phyloP scores from a whole-genome alignment of 2,113 vertebrate species.

The Lepus americanus region DNA sequence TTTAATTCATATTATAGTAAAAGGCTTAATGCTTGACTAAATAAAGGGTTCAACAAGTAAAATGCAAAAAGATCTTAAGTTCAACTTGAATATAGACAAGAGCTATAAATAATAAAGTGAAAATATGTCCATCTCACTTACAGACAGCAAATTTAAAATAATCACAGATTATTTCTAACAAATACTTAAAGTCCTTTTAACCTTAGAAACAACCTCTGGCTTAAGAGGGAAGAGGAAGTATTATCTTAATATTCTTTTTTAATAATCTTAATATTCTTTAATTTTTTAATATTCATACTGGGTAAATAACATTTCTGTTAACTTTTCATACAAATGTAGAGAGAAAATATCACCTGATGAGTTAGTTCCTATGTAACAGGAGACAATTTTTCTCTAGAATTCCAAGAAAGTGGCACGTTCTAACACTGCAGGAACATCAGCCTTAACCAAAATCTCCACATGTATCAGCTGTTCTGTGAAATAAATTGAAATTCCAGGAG shows the following conservation, averaged over 20 bases:
- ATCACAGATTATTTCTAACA: not conserved
- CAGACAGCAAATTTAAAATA: too few species aligned
- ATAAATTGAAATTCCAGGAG: slow-evolving; percentile 25
- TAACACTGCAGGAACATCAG: not conserved
- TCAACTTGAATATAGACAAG: too few species aligned
- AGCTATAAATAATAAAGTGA: too few species aligned
- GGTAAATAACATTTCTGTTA: not conserved
- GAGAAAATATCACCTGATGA: not conserved
- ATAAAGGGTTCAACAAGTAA: too few species aligned
- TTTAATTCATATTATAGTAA: too few species aligned
- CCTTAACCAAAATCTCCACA: not conserved
- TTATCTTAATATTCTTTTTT: not conserved
- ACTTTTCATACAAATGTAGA: not conserved
- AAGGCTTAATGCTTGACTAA: too few species aligned
- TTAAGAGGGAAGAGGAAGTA: not conserved
- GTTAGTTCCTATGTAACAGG: not conserved
- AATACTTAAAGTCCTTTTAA: not conserved
- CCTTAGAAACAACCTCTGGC: not conserved
- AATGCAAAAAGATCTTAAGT: too few species aligned
- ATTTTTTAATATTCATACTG: not conserved
- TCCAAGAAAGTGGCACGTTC: not conserved
- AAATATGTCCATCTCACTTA: too few species aligned
- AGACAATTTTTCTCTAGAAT: not conserved
- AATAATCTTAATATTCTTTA: not conserved
- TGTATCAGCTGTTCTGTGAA: not conserved